Conservation (phyloP, 1,140 invertebrate species). For the Drosophila serrata region DNA sequence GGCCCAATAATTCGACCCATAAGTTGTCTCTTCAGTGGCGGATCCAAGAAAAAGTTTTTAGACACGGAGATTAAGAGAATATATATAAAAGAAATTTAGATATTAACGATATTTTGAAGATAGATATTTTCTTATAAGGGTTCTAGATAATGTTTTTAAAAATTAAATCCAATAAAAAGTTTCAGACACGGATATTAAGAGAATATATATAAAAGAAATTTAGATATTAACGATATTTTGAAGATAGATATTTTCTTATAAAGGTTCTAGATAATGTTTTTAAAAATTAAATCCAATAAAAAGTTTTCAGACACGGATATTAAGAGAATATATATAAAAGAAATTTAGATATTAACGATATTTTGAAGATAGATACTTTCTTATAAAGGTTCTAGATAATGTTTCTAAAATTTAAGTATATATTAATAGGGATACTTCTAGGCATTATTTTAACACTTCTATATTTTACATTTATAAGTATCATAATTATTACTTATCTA, state of each 20-base stretch:
- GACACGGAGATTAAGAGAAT: background rate
- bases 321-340: background rate
- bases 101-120: background rate
- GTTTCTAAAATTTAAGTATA: no score
- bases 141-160: no score
- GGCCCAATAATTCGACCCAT: conserved; percentile 46
- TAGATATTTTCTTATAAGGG: no score
- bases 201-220: background rate
- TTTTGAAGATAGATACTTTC: background rate
- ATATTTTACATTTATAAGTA: background rate
- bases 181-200: background rate
- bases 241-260: no score
- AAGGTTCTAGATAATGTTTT: no score
- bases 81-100: background rate
- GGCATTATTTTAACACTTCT: no score
- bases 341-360: background rate
- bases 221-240: background rate
- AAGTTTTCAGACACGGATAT: background rate
- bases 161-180: no score
- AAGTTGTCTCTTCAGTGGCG: conserved; percentile 12
- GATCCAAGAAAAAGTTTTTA: background rate
- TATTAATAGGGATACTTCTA: no score
- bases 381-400: no score
- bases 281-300: no score
- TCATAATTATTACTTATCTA: background rate